phyloP scores from a whole-genome alignment of 2,888 invertebrate species.

The Napeogenes sylphis region DNA sequence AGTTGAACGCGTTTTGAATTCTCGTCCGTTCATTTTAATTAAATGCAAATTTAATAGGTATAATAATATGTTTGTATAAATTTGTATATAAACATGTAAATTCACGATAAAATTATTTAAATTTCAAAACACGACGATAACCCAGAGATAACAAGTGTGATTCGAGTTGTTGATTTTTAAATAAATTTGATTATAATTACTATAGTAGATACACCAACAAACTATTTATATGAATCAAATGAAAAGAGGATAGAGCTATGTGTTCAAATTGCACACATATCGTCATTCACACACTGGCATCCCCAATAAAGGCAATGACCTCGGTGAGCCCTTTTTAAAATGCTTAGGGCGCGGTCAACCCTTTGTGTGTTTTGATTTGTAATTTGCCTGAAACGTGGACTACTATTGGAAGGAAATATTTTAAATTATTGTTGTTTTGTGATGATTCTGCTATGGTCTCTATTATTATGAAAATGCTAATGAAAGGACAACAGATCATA shows the following conservation, averaged over 20 bases:
- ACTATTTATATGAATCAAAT: too few species aligned
- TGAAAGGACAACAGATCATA: neutral
- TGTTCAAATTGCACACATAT: neutral
- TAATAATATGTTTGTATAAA: too few species aligned
- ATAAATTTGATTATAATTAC: too few species aligned
- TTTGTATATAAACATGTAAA: too few species aligned
- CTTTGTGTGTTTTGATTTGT: slow-evolving; percentile 38
- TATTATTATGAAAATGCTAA: slow-evolving; percentile 5
- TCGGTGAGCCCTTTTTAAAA: slow-evolving; percentile 27
- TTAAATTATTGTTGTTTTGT: neutral
- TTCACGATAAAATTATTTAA: too few species aligned
- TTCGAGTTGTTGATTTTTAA: too few species aligned
- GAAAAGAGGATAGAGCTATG: neutral
- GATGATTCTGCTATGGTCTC: neutral
- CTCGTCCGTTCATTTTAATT: too few species aligned
- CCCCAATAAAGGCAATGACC: slow-evolving; percentile 33
- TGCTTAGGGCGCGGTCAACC: slow-evolving; percentile 36
- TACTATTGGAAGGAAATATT: slow-evolving; percentile 3
- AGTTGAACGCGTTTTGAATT: too few species aligned
- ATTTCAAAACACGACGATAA: too few species aligned
- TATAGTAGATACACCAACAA: too few species aligned
- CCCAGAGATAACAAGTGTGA: too few species aligned
- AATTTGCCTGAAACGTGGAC: slow-evolving; percentile 28
- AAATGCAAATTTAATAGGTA: too few species aligned
- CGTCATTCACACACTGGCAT: slow-evolving; percentile 7